These are phyloP conservation scores for Drosophila falleni DNA, from an alignment of 2,888 invertebrate species.

Conservation along the genomic window DNA sequence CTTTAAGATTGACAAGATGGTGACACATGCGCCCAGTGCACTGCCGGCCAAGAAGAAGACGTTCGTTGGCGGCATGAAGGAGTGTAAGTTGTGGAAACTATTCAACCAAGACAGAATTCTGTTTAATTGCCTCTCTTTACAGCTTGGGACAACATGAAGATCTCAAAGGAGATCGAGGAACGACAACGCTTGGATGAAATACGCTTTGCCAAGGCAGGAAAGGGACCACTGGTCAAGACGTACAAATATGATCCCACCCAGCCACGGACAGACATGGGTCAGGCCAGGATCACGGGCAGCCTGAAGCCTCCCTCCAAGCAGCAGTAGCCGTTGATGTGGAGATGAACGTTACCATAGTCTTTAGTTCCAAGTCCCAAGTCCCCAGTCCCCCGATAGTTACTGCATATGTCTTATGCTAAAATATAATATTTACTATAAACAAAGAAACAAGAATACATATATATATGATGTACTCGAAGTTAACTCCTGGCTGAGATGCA, in stretches of 20 bases:
- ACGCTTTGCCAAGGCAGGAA: constrained; percentile 93
- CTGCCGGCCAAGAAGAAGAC: constrained; percentile 91
- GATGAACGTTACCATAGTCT: constrained; percentile 58
- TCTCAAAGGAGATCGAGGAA: constrained; percentile 91
- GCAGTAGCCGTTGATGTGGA: constrained; percentile 22
- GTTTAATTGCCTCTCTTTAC: constrained; percentile 48
- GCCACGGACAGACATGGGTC: constrained; percentile 52
- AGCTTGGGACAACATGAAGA: constrained; percentile 94
- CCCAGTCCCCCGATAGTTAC: constrained; percentile 27
- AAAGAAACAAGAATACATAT: neutral
- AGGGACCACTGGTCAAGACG: constrained; percentile 94
- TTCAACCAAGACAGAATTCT: neutral
- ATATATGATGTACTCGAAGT: constrained; percentile 26
- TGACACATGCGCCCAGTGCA: constrained; percentile 87
- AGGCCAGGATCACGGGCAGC: constrained; percentile 5
- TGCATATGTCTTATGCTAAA: constrained; percentile 54
- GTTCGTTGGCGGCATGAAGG: constrained; percentile 92
- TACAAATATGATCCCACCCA: constrained; percentile 94
- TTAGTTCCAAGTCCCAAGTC: constrained; percentile 60
- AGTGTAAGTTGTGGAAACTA: constrained; percentile 87
- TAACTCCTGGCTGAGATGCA: constrained; percentile 88
- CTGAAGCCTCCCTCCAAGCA: constrained; percentile 42
- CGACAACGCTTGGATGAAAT: constrained; percentile 91
- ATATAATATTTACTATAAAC: constrained; percentile 61
- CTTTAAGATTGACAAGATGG: constrained; percentile 90